Evolutionary conservation across 2,888 invertebrate species (phyloP), one percentile per base, ranked within the genome.

Genomic region (Nezara viridula): DNA sequence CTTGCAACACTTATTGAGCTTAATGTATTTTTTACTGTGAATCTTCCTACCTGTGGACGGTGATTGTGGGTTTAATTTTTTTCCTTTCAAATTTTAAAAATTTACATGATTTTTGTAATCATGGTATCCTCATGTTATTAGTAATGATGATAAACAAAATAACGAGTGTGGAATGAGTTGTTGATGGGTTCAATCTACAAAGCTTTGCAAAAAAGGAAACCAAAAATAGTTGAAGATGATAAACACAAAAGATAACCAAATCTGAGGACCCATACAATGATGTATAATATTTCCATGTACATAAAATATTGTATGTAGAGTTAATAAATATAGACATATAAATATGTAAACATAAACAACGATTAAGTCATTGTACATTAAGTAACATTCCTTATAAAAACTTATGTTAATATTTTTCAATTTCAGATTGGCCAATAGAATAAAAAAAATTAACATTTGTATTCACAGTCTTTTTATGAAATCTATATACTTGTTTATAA

Each of bases 11-110:
- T 98, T 92, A 98, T 98, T 92, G 98, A 98, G 94, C 95, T 98
- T 92, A 98, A 98, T 93, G 97, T 97, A 91, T 98, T 98, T 95
- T 98, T 97, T 94, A 96, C 95, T 92, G 97, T 98, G 92, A 98
- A 98, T 94, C 94, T 96, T 91, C 97, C 97, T 37, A 90, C 90
- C 19, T 90, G 90, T 86, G 90, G 90, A 50, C 90, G 90, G 89
- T 90, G 90, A 90, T 89, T 24, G 19, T 47, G 40, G 32, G 44
- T 77, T 50, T 37, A 40, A 60, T 32, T 44, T 37, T 44, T 88
- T 73, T 24, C 66, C n/a, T 66, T 40, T 73, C 4, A 40, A 81
- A 44, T 81, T 40, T 44, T 44, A 44, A 81, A 24, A 24, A 40
- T 81, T 9, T n/a, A 81, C 44, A 81, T 55, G 55, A 86, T 86